Evolutionary conservation across 2,113 vertebrate species (phyloP), one percentile per base, ranked within the genome.

Genomic region (Polypterus senegalus): DNA sequence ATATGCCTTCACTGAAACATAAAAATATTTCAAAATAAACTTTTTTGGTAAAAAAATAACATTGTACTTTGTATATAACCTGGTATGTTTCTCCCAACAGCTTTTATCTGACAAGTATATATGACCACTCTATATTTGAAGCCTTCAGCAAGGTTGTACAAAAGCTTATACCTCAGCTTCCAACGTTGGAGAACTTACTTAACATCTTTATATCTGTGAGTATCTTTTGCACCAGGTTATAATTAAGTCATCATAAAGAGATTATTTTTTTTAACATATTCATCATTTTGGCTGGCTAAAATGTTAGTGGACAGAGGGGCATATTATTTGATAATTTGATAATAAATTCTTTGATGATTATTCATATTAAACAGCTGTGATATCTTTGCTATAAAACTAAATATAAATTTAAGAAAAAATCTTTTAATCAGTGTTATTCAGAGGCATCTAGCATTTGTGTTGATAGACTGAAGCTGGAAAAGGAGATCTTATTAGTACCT

Each of bases 131-230:
- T 69, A 92, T 92, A 82, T 92, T 92, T 79, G 89, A 92, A 84
- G 90, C 90, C 11, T 92, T 92, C 83, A 92, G 90, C 74, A 92
- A 92, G 81, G 89, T 92, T 74, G 90, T 92, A 69, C 90, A 92
- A 79, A 92, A 92, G 78, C 80, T 92, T 71, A 92, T 92, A 74
- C 90, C 89, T 69, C 90, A 92, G 68, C 89, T 92, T 62, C 90
- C 90, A 69, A 92, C 90, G 52, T 78, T 92, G 76, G 90, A 92
- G 77, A 92, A 92, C 68, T 85, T 92, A 71, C 83, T 92, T 68
- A 92, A 92, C 83, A 92, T 91, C 79, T 92, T 92, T 80, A 92
- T 92, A 74, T 92, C 90, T 61, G 90, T 92, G 83, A 92, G 89
- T 90, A 83, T 61, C 69, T 66, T 48, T 70, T 63, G 27, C 55